Evolutionary conservation across 2,888 invertebrate species (phyloP), one percentile per base, ranked within the genome.

Genomic region (Ditula angustiorana): DNA sequence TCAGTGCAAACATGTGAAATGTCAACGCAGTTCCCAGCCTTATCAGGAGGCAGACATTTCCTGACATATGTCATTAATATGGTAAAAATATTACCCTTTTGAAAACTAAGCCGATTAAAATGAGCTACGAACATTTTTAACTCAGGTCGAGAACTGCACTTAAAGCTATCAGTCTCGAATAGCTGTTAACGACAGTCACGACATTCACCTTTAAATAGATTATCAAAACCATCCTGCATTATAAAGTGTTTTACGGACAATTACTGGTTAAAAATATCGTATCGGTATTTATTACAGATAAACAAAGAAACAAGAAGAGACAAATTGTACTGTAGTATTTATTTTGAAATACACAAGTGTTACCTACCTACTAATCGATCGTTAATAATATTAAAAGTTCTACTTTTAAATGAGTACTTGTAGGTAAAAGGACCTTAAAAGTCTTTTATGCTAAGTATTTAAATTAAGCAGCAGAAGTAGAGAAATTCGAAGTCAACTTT

Each of bases 101-200:
- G 26, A 26, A 30, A 57, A 26, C 33, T 57, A 57, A 33, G 41
- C 41, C 28, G 50, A 57, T 57, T 50, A 57, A 50, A 23, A 30
- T 23, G 28, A 21, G 33, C 21, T 10, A 21, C 23, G 10, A 3
- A 10, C 26, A 37, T 41, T 26, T 46, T 13, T 26, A 44, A 19
- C 35, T 61, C 47, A 23, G 13, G 52, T 44, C 44, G 7, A 13
- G 23, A 37, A 58, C 33, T 37, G 53, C 64, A 53, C 47, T 64
- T 53, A 37, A 26, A 35, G 26, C 35, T 13, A 59, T 64, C 64
- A 59, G 37, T 64, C 53, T 35, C 46, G 46, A 64, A 37, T 37
- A 19, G 19, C 53, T 21, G 63, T 64, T 58, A 35, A 46, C 59
- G 47, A 64, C 58, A 64, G 59, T 64, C 64, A 64, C 64, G 64